These are phyloP conservation scores for Phenganax stokvisi DNA, from an alignment of 92 coral and sea anemone genomes.

Conservation along the genomic window DNA sequence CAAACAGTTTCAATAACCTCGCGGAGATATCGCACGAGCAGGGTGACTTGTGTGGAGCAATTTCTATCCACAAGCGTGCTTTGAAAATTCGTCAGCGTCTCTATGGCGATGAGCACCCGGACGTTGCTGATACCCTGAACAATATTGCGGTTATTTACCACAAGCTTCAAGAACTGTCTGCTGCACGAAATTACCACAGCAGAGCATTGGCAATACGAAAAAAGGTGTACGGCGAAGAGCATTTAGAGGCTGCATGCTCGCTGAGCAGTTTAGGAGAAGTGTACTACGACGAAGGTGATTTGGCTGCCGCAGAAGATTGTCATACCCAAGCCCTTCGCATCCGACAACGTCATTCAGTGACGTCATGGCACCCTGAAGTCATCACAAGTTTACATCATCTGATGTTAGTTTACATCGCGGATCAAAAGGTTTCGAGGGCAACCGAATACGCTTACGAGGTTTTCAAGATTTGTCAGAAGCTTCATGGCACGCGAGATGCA, in stretches of 20 bases:
- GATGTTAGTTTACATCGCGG: slow-evolving; percentile 26
- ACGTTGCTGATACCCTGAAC: slow-evolving; percentile 27
- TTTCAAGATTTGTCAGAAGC: slow-evolving; percentile 24
- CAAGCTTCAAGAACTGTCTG: slow-evolving; percentile 17
- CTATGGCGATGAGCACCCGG: slow-evolving; percentile 35
- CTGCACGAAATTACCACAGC: slow-evolving; percentile 26
- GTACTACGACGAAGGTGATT: slow-evolving; percentile 34
- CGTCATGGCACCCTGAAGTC: slow-evolving; percentile 17
- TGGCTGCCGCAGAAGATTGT: slow-evolving; percentile 30
- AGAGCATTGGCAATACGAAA: slow-evolving; percentile 23
- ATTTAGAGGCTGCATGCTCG: slow-evolving; percentile 21
- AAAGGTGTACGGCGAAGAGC: slow-evolving; percentile 24
- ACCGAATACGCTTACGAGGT: slow-evolving; percentile 35
- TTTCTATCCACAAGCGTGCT: slow-evolving; percentile 28
- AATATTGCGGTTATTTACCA: slow-evolving; percentile 27
- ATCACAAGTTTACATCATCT: slow-evolving; percentile 23
- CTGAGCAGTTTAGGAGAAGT: slow-evolving; percentile 20
- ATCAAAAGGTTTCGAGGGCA: slow-evolving; percentile 24
- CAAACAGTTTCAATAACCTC: slow-evolving; percentile 36
- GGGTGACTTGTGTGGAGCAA: slow-evolving; percentile 32
- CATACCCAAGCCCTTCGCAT: slow-evolving; percentile 34
- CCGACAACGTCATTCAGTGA: slow-evolving; percentile 26
- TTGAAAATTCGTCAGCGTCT: slow-evolving; percentile 39
- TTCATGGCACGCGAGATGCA: slow-evolving; percentile 23
- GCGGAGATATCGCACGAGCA: slow-evolving; percentile 40